phyloP scores from a whole-genome alignment of 2,797 vertebrate species.

The Alcedo atthis region DNA sequence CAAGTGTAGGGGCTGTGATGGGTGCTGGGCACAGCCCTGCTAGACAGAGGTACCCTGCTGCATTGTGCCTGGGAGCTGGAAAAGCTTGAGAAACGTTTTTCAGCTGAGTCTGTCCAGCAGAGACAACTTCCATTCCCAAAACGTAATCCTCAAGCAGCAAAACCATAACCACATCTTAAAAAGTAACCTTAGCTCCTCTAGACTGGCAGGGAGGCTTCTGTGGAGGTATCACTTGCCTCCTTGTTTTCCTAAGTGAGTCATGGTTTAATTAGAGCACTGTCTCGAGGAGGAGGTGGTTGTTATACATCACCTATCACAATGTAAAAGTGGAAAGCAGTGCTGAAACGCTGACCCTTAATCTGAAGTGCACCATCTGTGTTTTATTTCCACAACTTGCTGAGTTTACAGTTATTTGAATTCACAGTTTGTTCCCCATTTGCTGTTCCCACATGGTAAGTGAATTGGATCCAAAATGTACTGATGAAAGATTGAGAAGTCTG shows the following conservation, averaged over 20 bases:
- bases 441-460: slow-evolving; percentile 71
- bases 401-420: slow-evolving; percentile 70
- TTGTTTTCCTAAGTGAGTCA: slow-evolving; percentile 41
- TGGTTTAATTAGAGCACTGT: slow-evolving; percentile 3
- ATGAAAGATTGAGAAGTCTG: slow-evolving; percentile 61
- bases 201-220: neutral
- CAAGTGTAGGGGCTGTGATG: neutral
- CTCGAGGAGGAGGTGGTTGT: slow-evolving; percentile 43
- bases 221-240: neutral
- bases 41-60: neutral
- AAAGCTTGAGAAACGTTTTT: neutral
- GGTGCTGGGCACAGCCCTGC: neutral
- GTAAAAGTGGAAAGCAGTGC: slow-evolving; percentile 49
- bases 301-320: slow-evolving; percentile 45
- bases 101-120: neutral
- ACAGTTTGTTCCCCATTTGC: slow-evolving; percentile 71
- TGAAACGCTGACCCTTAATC: slow-evolving; percentile 44
- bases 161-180: accelerated
- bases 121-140: neutral
- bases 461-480: slow-evolving; percentile 54
- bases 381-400: slow-evolving; percentile 70
- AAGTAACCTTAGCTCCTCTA: neutral
- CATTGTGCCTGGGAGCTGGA: accelerated
- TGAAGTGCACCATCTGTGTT: slow-evolving; percentile 68
- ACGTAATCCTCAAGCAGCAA: neutral